Base-by-base conservation (phyloP, 2,888 invertebrate species). In the Gymnosoma rotundatum region DNA sequence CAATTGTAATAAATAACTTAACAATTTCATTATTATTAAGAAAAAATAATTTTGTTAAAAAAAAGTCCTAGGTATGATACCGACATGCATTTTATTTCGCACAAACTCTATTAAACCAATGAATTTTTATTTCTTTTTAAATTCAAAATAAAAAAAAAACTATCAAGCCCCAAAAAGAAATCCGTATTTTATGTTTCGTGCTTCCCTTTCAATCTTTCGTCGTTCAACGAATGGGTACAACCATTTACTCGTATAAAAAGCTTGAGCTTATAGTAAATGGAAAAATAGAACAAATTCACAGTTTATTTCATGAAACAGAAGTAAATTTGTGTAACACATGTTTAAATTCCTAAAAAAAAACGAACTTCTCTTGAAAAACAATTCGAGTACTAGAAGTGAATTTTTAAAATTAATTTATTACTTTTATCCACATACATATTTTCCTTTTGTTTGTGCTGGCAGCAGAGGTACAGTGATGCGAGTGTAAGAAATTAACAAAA, bases 301-400 rank as follows among this genome's bases (percentile, higher is more conserved):
- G 64, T 70, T 75, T 75, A 75, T 75, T 64, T 58, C 58, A 50
- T 25, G 38, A 70, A 75, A 75, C 50, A 54, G 81, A 42, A 81
- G 36, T 75, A 75, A 63, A 69, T 69, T 75, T 20, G 38, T 50
- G 69, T 56, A 75, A 64, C 75, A 81, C 63, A 81, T 81, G 75
- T 64, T 70, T 50, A 74, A 61, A 48, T 79, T 74, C 45, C 61
- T 21, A 63, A 81, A 66, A 63, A 81, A 66, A 80, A 70, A 83
- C 66, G 54, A 45, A 70, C 48, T 79, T 79, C 54, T 52, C 25
- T 60, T 36, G 48, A 70, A 72, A 42, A 58, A 20, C 36, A 48
- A 14, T 56, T 63, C 6, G 18, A 45, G 36, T 45, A 32, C 4
- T 70, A 54, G 45, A 78, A 72, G 25, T 64, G 64, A 63, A 78